These are phyloP conservation scores for Streptopelia turtur DNA, from an alignment of 2,797 vertebrate species.

Conservation along the genomic window DNA sequence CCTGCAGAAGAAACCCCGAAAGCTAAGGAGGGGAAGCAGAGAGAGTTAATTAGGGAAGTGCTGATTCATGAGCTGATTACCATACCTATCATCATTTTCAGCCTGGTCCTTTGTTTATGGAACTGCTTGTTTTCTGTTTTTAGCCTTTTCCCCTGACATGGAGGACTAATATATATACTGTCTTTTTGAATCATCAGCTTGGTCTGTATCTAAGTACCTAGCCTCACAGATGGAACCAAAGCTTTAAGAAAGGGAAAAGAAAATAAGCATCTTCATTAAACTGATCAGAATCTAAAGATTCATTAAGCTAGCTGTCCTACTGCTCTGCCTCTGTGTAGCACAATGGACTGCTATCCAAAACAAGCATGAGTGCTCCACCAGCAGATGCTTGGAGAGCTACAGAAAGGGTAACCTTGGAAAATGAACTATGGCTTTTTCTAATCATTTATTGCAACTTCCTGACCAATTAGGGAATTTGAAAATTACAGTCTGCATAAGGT, in stretches of 20 bases:
- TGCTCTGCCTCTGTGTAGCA: neutral
- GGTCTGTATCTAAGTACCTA: neutral
- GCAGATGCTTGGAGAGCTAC: neutral
- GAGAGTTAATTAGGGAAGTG: neutral
- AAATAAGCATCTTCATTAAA: neutral
- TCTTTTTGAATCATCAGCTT: neutral
- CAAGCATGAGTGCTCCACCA: neutral
- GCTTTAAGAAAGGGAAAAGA: neutral
- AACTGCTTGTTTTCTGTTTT: neutral
- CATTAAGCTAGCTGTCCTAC: neutral
- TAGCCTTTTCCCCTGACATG: neutral
- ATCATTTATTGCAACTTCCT: neutral
- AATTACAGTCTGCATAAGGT: neutral
- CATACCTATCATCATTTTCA: neutral
- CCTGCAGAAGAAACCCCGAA: slow-evolving; percentile 21
- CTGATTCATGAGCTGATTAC: neutral
- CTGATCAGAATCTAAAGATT: neutral
- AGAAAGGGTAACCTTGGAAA: neutral
- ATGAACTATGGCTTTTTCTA: neutral
- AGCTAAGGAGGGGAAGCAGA: neutral
- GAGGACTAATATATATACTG: neutral
- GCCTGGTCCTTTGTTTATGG: neutral
- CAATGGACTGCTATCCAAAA: neutral
- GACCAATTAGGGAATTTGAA: neutral
- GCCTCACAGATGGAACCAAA: neutral